A percentile compares a stretch with the other conserved stretches of the same genome.
Evolutionary conservation across 2,113 vertebrate genomes (phyloP).

Genomic region (Lagopus muta): DNA sequence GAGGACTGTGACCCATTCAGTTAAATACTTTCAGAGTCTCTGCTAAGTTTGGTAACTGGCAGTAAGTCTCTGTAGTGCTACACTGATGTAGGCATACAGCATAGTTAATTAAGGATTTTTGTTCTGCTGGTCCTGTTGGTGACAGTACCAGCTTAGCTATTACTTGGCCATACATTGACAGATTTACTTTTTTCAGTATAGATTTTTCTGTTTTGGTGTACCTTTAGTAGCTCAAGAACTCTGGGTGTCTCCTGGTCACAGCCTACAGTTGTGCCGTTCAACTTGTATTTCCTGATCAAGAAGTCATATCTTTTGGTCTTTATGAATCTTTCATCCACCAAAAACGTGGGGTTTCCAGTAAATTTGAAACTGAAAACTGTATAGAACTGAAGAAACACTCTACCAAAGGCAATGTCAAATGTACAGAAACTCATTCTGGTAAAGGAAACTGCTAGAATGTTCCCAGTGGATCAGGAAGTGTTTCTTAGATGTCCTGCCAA

Average conservation of each 20-base stretch:
- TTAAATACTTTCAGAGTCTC: neutral
- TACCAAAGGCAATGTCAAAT: neutral
- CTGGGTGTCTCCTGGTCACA: neutral
- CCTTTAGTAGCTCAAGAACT: neutral
- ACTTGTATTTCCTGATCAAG: neutral
- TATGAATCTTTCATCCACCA: neutral
- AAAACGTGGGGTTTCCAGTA: neutral
- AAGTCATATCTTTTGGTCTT: neutral
- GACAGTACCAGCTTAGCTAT: neutral
- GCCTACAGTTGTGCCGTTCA: neutral
- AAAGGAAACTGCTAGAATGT: neutral
- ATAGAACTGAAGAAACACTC: neutral
- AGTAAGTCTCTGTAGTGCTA: neutral
- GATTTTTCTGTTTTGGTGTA: neutral
- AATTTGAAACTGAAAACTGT: neutral
- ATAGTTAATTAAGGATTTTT: neutral
- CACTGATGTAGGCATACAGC: neutral
- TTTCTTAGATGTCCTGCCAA: neutral
- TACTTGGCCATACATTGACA: neutral
- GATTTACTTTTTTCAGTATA: neutral
- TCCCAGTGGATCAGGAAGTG: neutral
- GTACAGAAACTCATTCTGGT: neutral
- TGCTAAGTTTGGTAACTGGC: neutral
- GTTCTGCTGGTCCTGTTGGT: neutral
- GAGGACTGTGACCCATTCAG: neutral